Percentiles rank a stretch among this genome's conserved stretches.
Conservation (phyloP, 2,888 invertebrate genomes). For the Lithophane leautieri region DNA sequence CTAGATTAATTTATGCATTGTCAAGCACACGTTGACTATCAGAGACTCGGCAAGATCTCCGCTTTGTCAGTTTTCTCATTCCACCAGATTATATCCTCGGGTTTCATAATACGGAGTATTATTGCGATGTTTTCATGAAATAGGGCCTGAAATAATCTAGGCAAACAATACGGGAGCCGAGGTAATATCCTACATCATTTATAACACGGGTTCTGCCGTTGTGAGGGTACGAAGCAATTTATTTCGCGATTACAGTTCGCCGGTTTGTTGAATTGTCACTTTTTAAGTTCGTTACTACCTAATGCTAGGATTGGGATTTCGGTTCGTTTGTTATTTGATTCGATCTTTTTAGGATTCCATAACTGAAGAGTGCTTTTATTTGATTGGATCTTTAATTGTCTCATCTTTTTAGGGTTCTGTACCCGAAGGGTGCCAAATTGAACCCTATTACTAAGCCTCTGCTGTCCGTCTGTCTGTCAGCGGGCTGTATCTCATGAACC, state of each 20-base stretch:
- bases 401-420: too few species aligned
- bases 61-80: constrained; percentile 65
- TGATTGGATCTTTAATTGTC: too few species aligned
- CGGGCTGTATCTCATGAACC: too few species aligned
- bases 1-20: constrained; percentile 58
- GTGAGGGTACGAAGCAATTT: constrained; percentile 53
- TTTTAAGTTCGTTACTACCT: constrained; percentile 39
- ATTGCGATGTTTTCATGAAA: constrained; percentile 60
- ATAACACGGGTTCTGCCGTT: constrained; percentile 60
- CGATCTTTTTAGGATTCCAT: neutral
- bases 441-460: too few species aligned
- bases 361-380: neutral
- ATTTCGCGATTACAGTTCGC: constrained; percentile 54
- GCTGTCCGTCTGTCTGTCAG: too few species aligned
- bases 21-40: constrained; percentile 53
- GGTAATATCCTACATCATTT: constrained; percentile 73
- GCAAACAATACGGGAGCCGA: constrained; percentile 60
- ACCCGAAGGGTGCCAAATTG: too few species aligned
- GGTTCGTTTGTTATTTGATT: neutral
- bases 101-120: constrained; percentile 63
- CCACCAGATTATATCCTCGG: constrained; percentile 56
- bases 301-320: neutral
- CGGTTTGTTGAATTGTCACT: constrained; percentile 48
- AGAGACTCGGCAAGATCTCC: constrained; percentile 34
- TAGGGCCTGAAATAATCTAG: constrained; percentile 64